Evolutionary conservation across 2,797 vertebrate genomes (phyloP).

Genomic region (Pelobates cultripes): DNA sequence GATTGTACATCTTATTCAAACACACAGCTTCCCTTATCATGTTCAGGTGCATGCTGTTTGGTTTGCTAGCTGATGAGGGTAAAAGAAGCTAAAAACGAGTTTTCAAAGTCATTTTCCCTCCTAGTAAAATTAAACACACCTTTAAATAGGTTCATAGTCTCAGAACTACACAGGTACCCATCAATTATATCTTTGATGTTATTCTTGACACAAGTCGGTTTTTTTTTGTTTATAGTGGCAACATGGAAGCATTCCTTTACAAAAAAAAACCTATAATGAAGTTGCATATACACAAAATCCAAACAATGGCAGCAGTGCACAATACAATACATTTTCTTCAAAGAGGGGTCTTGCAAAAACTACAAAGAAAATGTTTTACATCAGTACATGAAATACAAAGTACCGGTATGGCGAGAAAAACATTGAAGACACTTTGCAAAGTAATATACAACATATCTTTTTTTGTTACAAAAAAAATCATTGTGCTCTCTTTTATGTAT

Average conservation of each 20-base stretch:
- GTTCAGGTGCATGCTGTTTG: conserved; percentile 11
- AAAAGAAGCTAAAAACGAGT: not conserved
- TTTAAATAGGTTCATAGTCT: conserved; percentile 10
- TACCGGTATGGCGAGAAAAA: too few relatives aligned
- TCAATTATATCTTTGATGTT: conserved; percentile 34
- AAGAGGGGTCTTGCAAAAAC: not conserved
- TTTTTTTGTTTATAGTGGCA: conserved; percentile 16
- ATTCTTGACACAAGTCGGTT: not conserved
- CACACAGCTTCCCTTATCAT: conserved; percentile 1
- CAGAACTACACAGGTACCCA: conserved; percentile 1
- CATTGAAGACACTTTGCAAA: too few relatives aligned
- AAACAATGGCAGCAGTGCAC: not conserved
- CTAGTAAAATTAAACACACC: conserved; percentile 20
- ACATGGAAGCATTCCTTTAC: not conserved
- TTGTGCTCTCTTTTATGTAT: too few relatives aligned
- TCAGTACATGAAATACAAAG: too few relatives aligned
- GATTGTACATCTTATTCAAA: conserved; percentile 7
- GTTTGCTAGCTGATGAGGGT: conserved; percentile 12
- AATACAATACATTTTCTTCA: not conserved
- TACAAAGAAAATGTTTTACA: not conserved
- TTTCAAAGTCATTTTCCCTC: not conserved
- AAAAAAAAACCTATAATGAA: not conserved
- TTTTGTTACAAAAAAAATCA: too few relatives aligned
- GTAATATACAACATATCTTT: too few relatives aligned
- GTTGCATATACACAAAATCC: not conserved